A percentile compares a stretch with the other conserved stretches of the same genome.
phyloP scores from a whole-genome alignment of 2,113 vertebrate species.

The Eupsittula cactorum region DNA sequence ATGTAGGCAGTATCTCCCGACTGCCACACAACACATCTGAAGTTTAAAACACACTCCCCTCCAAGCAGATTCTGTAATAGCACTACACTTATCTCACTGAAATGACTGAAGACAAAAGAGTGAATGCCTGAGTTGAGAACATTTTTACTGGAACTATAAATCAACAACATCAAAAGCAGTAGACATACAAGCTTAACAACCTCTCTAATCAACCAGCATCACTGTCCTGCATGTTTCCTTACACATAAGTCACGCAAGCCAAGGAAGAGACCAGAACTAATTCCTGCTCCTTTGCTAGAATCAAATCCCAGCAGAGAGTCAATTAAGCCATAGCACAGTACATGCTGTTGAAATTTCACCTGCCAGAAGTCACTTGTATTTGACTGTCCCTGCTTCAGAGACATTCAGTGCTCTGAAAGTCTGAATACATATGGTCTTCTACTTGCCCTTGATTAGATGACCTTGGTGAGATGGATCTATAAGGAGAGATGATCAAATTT shows the following conservation, averaged over 20 bases:
- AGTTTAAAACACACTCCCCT: background rate
- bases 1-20: fast-evolving
- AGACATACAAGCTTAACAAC: background rate
- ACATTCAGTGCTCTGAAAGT: background rate
- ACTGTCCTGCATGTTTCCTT: background rate
- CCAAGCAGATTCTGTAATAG: background rate
- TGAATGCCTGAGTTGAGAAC: background rate
- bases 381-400: background rate
- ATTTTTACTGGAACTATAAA: background rate
- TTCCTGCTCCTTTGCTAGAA: background rate
- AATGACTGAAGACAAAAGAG: background rate
- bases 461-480: background rate
- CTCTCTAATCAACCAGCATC: background rate
- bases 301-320: background rate
- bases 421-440: background rate
- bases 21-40: background rate
- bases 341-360: background rate
- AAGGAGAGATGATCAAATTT: background rate
- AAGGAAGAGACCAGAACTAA: background rate
- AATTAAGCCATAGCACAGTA: background rate
- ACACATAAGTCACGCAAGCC: fast-evolving
- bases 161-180: background rate
- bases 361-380: background rate
- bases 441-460: background rate
- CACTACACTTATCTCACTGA: background rate